phyloP scores from a whole-genome alignment of 1,140 invertebrate genomes.

The Paracyclopina nana region DNA sequence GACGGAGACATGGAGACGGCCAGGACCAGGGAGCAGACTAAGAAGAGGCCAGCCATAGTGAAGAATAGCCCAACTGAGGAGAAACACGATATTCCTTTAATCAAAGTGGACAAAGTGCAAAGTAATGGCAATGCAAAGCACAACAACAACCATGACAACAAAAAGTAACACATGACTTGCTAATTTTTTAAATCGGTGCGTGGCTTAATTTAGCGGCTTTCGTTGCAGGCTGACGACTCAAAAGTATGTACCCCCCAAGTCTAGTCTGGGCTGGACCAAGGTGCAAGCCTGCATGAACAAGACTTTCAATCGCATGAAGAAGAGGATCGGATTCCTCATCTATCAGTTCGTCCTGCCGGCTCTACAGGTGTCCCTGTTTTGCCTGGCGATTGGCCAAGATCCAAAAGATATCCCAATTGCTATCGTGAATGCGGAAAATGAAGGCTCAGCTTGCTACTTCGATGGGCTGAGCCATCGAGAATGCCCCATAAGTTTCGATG shows the following conservation, averaged over 20 bases:
- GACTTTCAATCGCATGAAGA: background rate
- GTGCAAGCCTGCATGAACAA: background rate
- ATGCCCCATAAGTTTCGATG: background rate
- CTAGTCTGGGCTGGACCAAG: background rate
- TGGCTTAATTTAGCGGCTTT: too few species aligned
- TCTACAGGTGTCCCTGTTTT: conserved; percentile 1
- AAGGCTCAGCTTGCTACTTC: background rate
- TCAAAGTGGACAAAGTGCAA: too few species aligned
- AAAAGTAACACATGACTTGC: too few species aligned
- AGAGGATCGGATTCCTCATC: conserved; percentile 1
- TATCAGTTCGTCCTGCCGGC: conserved; percentile 8
- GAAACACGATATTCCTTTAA: too few species aligned
- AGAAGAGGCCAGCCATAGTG: background rate
- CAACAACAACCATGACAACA: too few species aligned
- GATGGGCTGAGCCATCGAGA: too few species aligned
- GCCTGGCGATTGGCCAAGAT: conserved; percentile 73
- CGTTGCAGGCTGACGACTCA: too few species aligned
- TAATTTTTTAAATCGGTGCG: too few species aligned
- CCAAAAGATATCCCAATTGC: conserved; percentile 61
- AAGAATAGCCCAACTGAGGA: too few species aligned
- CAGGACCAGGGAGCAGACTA: background rate
- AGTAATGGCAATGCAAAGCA: too few species aligned
- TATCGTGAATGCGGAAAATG: conserved; percentile 44
- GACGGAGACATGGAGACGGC: conserved; percentile 19
- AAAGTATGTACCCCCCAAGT: too few species aligned